Conservation (phyloP, 2,888 invertebrate species). For the Drosophila tripunctata region DNA sequence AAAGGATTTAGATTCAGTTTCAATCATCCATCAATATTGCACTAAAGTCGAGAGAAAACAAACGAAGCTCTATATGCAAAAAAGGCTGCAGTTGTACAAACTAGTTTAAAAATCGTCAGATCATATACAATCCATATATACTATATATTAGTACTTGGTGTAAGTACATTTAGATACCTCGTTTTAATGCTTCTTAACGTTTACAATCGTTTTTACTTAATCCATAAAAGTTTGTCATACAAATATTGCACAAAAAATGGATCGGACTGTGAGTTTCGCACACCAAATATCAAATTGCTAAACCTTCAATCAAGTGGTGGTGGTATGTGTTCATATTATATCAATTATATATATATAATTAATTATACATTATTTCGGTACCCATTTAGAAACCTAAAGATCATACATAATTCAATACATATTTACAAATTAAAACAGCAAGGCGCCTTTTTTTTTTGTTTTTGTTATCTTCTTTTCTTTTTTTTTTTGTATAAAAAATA, state of each 20-base stretch:
- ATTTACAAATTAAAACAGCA: constrained; percentile 71
- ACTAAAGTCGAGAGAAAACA: constrained; percentile 69
- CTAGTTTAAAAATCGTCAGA: constrained; percentile 72
- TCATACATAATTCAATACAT: constrained; percentile 38
- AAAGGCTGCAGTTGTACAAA: constrained; percentile 75
- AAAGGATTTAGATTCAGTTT: constrained; percentile 58
- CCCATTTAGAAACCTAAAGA: constrained; percentile 71
- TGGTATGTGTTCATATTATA: constrained; percentile 69
- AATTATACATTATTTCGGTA: constrained; percentile 47
- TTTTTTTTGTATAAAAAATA: constrained; percentile 66
- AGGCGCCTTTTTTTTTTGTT: constrained; percentile 31
- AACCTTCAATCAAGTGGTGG: constrained; percentile 68
- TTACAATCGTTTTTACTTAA: constrained; percentile 64
- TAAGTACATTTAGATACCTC: constrained; percentile 12
- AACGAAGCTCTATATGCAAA: constrained; percentile 73
- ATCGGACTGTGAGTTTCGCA: constrained; percentile 77
- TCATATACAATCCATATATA: constrained; percentile 24
- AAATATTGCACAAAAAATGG: constrained; percentile 81
- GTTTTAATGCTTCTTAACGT: constrained; percentile 58
- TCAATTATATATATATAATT: constrained; percentile 26
- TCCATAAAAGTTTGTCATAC: constrained; percentile 80
- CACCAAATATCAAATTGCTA: constrained; percentile 65
- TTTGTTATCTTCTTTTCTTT: background rate
- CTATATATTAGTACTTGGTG: background rate
- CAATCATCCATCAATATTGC: constrained; percentile 52